A percentile compares a stretch with the other conserved stretches of the same genome.
Evolutionary conservation across 2,888 invertebrate genomes (phyloP).

Genomic region (Diplazon laetatorius): DNA sequence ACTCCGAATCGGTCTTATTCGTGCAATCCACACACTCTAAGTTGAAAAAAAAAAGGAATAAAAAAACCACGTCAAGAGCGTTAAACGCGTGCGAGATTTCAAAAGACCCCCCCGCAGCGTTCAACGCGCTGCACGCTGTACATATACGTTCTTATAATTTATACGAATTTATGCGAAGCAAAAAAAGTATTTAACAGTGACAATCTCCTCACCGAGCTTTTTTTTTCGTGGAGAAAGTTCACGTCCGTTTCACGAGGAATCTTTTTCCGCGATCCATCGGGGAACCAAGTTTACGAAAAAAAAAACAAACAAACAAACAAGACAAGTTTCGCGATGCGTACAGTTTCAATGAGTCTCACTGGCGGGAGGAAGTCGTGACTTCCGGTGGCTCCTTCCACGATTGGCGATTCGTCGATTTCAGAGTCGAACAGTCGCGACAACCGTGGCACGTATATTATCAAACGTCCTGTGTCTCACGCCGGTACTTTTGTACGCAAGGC

Average conservation of each 20-base stretch:
- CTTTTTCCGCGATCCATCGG: neutral
- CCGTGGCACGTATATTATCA: too few species aligned
- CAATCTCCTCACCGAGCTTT: conserved; percentile 44
- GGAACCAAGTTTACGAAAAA: neutral
- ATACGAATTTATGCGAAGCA: conserved; percentile 13
- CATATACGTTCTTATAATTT: too few species aligned
- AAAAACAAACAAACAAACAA: neutral
- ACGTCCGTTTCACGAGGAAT: conserved; percentile 38
- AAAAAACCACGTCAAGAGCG: neutral
- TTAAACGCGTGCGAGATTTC: conserved; percentile 41
- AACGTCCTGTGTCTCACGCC: conserved; percentile 5
- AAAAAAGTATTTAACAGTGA: conserved; percentile 24
- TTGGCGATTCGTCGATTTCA: conserved; percentile 42
- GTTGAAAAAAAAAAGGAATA: neutral
- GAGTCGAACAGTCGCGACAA: conserved; percentile 12
- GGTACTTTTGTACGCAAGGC: conserved; percentile 4
- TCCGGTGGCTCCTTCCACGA: conserved; percentile 56
- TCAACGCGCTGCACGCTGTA: conserved; percentile 33
- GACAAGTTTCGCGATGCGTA: too few species aligned
- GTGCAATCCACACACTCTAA: too few species aligned
- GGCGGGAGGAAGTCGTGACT: conserved; percentile 57
- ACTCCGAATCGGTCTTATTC: conserved; percentile 10
- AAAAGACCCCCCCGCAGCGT: conserved; percentile 7
- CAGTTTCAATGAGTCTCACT: conserved; percentile 40
- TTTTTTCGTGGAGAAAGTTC: conserved; percentile 28